Evolutionary conservation across 2,888 invertebrate genomes (phyloP).

Genomic region (Nebria brevicollis): DNA sequence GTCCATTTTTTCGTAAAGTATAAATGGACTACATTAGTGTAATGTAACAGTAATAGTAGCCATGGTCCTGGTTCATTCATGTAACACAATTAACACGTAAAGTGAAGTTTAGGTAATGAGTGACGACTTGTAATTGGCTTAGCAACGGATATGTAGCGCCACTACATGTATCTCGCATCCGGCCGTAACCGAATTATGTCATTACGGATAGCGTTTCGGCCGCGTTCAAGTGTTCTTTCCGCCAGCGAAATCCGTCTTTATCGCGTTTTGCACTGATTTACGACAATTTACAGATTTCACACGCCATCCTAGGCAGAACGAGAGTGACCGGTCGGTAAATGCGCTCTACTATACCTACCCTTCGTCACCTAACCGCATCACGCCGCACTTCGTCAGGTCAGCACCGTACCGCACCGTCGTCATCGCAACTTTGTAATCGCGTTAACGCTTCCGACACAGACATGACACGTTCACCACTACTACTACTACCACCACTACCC

Average conservation of each 20-base stretch:
- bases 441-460: slow-evolving; percentile 28
- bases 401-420: slow-evolving; percentile 17
- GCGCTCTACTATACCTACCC: not conserved
- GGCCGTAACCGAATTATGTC: slow-evolving; percentile 53
- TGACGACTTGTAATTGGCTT: slow-evolving; percentile 62
- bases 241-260: slow-evolving; percentile 21
- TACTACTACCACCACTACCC: no score
- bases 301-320: slow-evolving; percentile 11
- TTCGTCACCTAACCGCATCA: slow-evolving; percentile 7
- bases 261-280: slow-evolving; percentile 39
- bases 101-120: slow-evolving; percentile 61
- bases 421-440: slow-evolving; percentile 35
- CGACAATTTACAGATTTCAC: slow-evolving; percentile 39
- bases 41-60: not conserved
- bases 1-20: not conserved
- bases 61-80: slow-evolving; percentile 49
- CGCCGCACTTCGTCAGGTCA: slow-evolving; percentile 19
- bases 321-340: slow-evolving; percentile 16
- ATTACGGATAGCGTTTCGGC: slow-evolving; percentile 49
- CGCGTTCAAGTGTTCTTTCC: slow-evolving; percentile 43
- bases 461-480: slow-evolving; percentile 22
- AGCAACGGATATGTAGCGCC: slow-evolving; percentile 60
- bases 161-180: slow-evolving; percentile 56
- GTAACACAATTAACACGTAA: slow-evolving; percentile 54
- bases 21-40: not conserved